Percentiles rank a stretch among this genome's conserved stretches.
Conservation (phyloP, 2,888 invertebrate genomes). For the Drosophila prostipennis region DNA sequence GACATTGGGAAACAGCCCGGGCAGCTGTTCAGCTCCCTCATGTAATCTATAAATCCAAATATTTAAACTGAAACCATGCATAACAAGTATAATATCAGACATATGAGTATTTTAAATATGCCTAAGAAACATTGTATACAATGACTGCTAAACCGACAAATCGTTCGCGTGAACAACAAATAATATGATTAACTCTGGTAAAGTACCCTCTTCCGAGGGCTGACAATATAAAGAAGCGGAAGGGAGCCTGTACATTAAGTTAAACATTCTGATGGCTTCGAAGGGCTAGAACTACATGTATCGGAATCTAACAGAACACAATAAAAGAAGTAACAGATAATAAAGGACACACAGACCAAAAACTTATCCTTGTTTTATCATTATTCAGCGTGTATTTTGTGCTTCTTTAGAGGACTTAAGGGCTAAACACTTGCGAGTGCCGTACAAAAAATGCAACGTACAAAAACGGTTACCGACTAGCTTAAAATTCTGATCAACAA, state of each 20-base stretch:
- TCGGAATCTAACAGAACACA: conserved; percentile 61
- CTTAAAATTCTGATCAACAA: conserved; percentile 37
- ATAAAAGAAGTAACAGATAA: conserved; percentile 64
- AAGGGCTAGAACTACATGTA: conserved; percentile 49
- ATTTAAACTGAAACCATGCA: conserved; percentile 34
- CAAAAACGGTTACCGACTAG: conserved; percentile 39
- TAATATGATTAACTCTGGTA: conserved; percentile 49
- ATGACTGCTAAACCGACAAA: conserved; percentile 69
- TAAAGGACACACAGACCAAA: conserved; percentile 80
- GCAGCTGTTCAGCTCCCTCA: conserved; percentile 9
- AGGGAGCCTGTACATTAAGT: conserved; percentile 72
- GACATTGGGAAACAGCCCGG: neutral
- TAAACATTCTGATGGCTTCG: conserved; percentile 23
- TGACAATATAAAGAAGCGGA: conserved; percentile 75
- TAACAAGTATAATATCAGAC: conserved; percentile 48
- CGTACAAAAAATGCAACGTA: conserved; percentile 19
- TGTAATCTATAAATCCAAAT: conserved; percentile 34
- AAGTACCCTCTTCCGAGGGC: conserved; percentile 53
- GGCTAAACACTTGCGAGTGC: conserved; percentile 29
- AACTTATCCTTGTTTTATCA: neutral
- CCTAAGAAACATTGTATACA: conserved; percentile 43
- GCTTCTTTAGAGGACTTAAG: conserved; percentile 13
- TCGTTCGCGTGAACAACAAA: conserved; percentile 46
- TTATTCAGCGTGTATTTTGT: conserved; percentile 28
- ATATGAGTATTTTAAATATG: conserved; percentile 52